Percentiles rank a stretch among this genome's conserved stretches.
Evolutionary conservation across 2,888 invertebrate species (phyloP).

Genomic region (Thecocarcelia acutangulata): DNA sequence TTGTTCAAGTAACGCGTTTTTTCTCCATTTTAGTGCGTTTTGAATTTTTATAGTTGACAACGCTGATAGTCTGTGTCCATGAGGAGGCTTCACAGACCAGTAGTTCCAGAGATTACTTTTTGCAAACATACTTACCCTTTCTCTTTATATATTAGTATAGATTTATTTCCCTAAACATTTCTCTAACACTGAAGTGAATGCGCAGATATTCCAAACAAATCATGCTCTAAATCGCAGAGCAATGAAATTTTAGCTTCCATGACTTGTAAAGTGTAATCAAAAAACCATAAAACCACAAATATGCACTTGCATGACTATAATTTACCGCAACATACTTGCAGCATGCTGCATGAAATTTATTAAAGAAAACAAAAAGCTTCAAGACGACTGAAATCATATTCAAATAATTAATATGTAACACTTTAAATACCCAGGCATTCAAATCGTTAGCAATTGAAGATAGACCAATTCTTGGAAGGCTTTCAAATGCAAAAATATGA

Average conservation of each 20-base stretch:
- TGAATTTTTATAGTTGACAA: no score
- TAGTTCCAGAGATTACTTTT: no score
- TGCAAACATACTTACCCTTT: no score
- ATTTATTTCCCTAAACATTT: slow-evolving; percentile 11
- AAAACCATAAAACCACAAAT: slow-evolving; percentile 67
- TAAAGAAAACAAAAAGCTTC: neutral
- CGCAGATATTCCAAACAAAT: slow-evolving; percentile 15
- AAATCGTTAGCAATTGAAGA: slow-evolving; percentile 40
- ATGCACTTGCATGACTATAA: slow-evolving; percentile 67
- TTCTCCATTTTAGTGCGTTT: no score
- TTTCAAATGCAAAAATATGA: slow-evolving; percentile 30
- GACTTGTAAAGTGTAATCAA: slow-evolving; percentile 61
- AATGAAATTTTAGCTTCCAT: slow-evolving; percentile 45
- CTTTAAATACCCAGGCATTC: slow-evolving; percentile 44
- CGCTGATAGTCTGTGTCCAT: no score
- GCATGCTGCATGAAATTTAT: slow-evolving; percentile 31
- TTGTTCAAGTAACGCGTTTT: no score
- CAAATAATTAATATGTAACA: slow-evolving; percentile 67
- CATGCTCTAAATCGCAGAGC: slow-evolving; percentile 17
- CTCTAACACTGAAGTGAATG: neutral
- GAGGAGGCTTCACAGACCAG: no score
- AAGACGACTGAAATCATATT: slow-evolving; percentile 63
- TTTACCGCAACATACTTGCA: slow-evolving; percentile 29
- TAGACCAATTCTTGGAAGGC: slow-evolving; percentile 51
- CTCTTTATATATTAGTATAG: no score